A percentile compares a stretch with the other conserved stretches of the same genome.
Evolutionary conservation across 2,113 vertebrate species (phyloP).

Genomic region (Mystacornis crossleyi): DNA sequence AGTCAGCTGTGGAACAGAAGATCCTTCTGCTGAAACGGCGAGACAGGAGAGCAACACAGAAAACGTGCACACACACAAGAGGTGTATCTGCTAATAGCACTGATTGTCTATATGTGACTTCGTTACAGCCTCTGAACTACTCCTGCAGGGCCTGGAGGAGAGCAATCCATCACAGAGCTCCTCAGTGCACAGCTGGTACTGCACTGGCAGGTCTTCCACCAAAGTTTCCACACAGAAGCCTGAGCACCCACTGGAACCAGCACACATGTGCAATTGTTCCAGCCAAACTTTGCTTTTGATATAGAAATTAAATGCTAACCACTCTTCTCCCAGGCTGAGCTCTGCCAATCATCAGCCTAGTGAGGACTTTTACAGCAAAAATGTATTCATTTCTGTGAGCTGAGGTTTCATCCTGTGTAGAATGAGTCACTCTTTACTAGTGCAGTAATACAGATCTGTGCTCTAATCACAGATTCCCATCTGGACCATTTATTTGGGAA

Average conservation of each 20-base stretch:
- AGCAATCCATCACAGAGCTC: background rate
- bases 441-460: background rate
- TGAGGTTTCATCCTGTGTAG: conserved; percentile 11
- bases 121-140: background rate
- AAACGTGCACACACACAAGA: background rate
- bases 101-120: background rate
- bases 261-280: background rate
- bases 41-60: background rate
- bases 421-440: conserved; percentile 48
- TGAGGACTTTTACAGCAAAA: background rate
- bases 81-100: background rate
- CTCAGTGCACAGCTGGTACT: background rate
- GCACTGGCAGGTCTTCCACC: background rate
- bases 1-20: background rate
- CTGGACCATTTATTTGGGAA: conserved; percentile 20
- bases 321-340: background rate
- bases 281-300: background rate
- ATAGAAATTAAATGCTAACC: background rate
- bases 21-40: background rate
- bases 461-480: conserved; percentile 28
- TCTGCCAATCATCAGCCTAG: background rate
- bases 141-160: background rate
- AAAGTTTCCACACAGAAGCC: background rate
- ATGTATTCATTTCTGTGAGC: background rate
- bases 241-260: background rate